Percentiles rank a stretch among this genome's conserved stretches.
phyloP scores from a whole-genome alignment of 2,888 invertebrate species.

The Hypsopygia costalis region DNA sequence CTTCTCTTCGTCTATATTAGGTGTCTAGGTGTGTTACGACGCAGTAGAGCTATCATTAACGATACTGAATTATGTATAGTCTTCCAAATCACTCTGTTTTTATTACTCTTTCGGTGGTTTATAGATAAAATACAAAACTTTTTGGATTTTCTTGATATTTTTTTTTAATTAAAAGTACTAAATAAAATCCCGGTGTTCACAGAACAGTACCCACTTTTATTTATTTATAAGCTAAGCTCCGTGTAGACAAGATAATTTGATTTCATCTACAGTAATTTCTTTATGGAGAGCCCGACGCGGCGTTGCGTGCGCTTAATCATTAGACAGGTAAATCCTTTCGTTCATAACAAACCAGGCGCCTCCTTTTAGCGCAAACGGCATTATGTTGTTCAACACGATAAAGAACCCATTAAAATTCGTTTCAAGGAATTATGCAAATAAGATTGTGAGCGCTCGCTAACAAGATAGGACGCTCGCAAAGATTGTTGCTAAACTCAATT shows the following conservation, averaged over 20 bases:
- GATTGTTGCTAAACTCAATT: slow-evolving; percentile 67
- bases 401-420: slow-evolving; percentile 66
- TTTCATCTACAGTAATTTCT: not conserved
- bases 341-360: slow-evolving; percentile 16
- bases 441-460: slow-evolving; percentile 60
- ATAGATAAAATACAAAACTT: no score
- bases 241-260: not conserved
- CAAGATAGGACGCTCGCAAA: slow-evolving; percentile 55
- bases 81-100: no score
- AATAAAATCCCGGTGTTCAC: no score
- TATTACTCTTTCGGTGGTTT: no score
- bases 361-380: slow-evolving; percentile 41
- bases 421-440: slow-evolving; percentile 69
- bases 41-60: no score
- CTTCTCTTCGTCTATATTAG: no score
- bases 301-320: slow-evolving; percentile 31
- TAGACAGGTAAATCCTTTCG: slow-evolving; percentile 39
- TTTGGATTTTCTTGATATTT: no score
- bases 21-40: no score
- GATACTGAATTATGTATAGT: no score
- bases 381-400: slow-evolving; percentile 62
- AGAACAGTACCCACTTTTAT: no score
- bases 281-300: not conserved
- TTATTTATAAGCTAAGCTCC: no score
- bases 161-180: no score